These are phyloP conservation scores for Catostomus latipinnis DNA, from an alignment of 2,797 vertebrate genomes.

Conservation along the genomic window DNA sequence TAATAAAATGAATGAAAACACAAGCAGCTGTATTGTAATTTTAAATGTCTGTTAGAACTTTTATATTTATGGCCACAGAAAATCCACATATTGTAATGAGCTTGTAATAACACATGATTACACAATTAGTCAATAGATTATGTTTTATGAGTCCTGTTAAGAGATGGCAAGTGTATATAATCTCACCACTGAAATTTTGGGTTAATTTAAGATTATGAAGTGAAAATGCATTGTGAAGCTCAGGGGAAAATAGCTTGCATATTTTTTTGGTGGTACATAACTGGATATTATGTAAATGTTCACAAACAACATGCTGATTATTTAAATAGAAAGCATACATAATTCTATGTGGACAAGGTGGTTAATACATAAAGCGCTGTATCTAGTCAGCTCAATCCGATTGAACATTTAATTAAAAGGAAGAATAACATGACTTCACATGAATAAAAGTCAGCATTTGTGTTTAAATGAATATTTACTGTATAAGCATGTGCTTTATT, in stretches of 20 bases:
- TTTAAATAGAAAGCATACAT: slow-evolving; percentile 40
- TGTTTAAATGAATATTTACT: slow-evolving; percentile 35
- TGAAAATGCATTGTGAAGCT: slow-evolving; percentile 53
- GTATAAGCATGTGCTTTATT: slow-evolving; percentile 32
- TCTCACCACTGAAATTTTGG: slow-evolving; percentile 25
- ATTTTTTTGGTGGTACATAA: slow-evolving; percentile 29
- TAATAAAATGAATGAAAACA: slow-evolving; percentile 84
- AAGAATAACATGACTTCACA: slow-evolving; percentile 33
- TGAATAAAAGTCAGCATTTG: slow-evolving; percentile 44
- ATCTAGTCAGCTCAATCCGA: slow-evolving; percentile 46
- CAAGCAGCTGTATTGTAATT: slow-evolving; percentile 76
- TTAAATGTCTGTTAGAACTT: slow-evolving; percentile 59
- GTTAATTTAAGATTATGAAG: slow-evolving; percentile 20
- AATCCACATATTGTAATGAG: slow-evolving; percentile 41
- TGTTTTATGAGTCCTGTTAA: slow-evolving; percentile 19
- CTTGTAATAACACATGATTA: slow-evolving; percentile 41
- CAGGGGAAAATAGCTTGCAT: slow-evolving; percentile 58
- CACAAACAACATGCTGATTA: slow-evolving; percentile 21
- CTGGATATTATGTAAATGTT: slow-evolving; percentile 55
- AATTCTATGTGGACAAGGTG: background rate
- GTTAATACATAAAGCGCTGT: slow-evolving; percentile 40
- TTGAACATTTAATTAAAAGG: slow-evolving; percentile 58
- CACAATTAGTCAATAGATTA: slow-evolving; percentile 34
- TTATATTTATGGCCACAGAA: slow-evolving; percentile 38
- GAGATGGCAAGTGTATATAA: slow-evolving; percentile 14